These are phyloP conservation scores for Sapajus apella DNA, from an alignment of 2,113 vertebrate genomes.

Conservation along the genomic window DNA sequence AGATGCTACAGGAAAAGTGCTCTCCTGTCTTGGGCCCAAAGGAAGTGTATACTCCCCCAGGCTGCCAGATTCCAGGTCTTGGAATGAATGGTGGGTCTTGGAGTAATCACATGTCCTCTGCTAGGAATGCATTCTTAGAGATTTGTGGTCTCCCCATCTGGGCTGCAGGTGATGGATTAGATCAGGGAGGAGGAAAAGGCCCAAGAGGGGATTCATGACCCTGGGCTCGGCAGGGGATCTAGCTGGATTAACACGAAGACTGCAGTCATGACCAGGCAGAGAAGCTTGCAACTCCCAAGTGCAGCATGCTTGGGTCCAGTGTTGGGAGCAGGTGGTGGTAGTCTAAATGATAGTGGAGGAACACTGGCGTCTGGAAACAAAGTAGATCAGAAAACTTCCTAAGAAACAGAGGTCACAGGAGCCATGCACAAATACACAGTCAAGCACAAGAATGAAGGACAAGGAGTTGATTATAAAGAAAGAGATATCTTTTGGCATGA, in stretches of 20 bases:
- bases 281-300: neutral
- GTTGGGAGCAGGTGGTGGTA: neutral
- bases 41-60: neutral
- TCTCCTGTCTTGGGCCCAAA: neutral
- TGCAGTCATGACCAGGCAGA: neutral
- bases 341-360: neutral
- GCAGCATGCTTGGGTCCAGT: neutral
- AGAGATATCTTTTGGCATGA: neutral
- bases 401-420: neutral
- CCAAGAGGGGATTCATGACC: conserved; percentile 24
- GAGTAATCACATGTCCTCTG: conserved; percentile 59
- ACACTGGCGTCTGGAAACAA: neutral
- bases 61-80: conserved; percentile 27
- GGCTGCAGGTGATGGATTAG: conserved; percentile 67
- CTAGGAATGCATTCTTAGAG: conserved; percentile 63
- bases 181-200: conserved; percentile 40
- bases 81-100: conserved; percentile 56
- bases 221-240: conserved; percentile 36
- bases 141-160: conserved; percentile 73
- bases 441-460: neutral
- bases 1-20: neutral
- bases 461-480: neutral
- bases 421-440: neutral
- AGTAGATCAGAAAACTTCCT: neutral
- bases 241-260: conserved; percentile 40